These are phyloP conservation scores for Heliconius aoede DNA, from an alignment of 2,888 invertebrate species.

Conservation along the genomic window DNA sequence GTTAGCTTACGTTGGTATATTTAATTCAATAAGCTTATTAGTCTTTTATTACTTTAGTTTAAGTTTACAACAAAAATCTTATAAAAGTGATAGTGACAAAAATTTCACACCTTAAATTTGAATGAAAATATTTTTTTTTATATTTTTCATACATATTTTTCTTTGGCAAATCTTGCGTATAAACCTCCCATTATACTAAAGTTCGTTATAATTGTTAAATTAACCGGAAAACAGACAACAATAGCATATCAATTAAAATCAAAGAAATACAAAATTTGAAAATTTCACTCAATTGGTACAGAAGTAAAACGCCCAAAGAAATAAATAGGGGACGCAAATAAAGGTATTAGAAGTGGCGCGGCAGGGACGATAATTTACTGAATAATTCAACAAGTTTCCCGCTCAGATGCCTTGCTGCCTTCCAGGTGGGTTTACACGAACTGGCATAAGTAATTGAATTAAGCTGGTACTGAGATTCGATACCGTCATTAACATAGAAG, in stretches of 20 bases:
- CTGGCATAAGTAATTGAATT: constrained; percentile 44
- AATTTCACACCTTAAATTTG: no score
- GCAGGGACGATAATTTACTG: constrained; percentile 42
- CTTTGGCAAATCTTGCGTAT: no score
- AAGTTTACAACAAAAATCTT: no score
- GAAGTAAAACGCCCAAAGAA: constrained; percentile 36
- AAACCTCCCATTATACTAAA: background rate
- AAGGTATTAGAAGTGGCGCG: constrained; percentile 41
- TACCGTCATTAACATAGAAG: constrained; percentile 35
- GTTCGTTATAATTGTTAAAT: background rate
- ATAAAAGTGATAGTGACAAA: no score
- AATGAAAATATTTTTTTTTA: no score
- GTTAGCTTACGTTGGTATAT: no score
- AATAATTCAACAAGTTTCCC: constrained; percentile 46
- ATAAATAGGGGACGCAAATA: constrained; percentile 42
- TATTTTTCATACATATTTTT: no score
- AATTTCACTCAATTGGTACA: constrained; percentile 27
- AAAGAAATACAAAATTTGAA: constrained; percentile 34
- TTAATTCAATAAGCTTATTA: background rate
- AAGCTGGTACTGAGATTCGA: constrained; percentile 29
- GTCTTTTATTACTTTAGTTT: no score
- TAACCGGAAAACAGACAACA: constrained; percentile 2
- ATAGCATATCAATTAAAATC: constrained; percentile 30
- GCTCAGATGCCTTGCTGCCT: constrained; percentile 38
- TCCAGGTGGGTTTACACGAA: constrained; percentile 42